These are phyloP conservation scores for Andrena minutula DNA, from an alignment of 2,888 invertebrate species.

Conservation along the genomic window DNA sequence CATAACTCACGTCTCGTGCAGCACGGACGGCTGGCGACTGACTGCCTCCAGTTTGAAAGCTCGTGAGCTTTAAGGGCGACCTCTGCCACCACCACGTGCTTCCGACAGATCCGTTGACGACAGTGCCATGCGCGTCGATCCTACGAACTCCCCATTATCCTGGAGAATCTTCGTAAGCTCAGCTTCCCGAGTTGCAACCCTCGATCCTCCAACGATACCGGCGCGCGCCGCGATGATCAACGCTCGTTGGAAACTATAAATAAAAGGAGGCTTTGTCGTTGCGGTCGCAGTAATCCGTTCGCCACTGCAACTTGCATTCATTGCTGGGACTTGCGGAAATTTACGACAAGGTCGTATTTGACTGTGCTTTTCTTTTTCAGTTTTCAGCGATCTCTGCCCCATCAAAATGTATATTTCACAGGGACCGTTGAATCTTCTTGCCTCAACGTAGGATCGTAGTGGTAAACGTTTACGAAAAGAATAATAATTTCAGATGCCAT, in stretches of 20 bases:
- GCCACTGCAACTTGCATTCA: slow-evolving; percentile 26
- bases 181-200: slow-evolving; percentile 18
- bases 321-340: slow-evolving; percentile 3
- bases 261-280: slow-evolving; percentile 24
- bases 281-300: slow-evolving; percentile 22
- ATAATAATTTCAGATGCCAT: background rate
- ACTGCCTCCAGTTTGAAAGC: slow-evolving; percentile 77
- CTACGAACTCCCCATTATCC: slow-evolving; percentile 38
- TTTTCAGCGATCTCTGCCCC: background rate
- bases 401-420: background rate
- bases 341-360: background rate
- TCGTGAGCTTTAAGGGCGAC: slow-evolving; percentile 69
- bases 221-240: slow-evolving; percentile 16
- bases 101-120: slow-evolving; percentile 41
- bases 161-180: slow-evolving; percentile 27
- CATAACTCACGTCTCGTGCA: slow-evolving; percentile 71
- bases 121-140: slow-evolving; percentile 50
- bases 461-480: background rate
- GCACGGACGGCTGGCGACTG: slow-evolving; percentile 80
- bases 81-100: slow-evolving; percentile 77
- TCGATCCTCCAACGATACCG: slow-evolving; percentile 22
- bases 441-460: background rate
- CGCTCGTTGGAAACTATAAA: slow-evolving; percentile 19
- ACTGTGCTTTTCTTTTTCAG: background rate
- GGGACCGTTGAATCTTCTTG: background rate